These are phyloP conservation scores for Leucophenga varia DNA, from an alignment of 1,140 invertebrate species.

Conservation along the genomic window DNA sequence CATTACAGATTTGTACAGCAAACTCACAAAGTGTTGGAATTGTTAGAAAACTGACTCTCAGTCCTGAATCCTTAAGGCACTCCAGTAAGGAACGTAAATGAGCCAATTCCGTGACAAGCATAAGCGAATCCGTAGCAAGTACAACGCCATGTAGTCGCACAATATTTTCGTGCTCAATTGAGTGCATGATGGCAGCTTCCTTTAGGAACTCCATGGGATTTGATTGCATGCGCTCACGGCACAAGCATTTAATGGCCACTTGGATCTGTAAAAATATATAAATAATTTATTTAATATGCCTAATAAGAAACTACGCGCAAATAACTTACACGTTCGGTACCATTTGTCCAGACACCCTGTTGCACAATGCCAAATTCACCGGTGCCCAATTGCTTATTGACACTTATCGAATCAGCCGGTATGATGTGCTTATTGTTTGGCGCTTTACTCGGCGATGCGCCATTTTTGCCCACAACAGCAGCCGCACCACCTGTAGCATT, in stretches of 20 bases:
- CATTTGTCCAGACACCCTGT: slow-evolving; percentile 97
- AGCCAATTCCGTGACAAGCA: slow-evolving; percentile 96
- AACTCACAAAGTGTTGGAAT: slow-evolving; percentile 88
- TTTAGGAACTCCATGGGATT: slow-evolving; percentile 96
- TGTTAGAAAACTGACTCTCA: slow-evolving; percentile 81
- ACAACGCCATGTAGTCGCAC: slow-evolving; percentile 97
- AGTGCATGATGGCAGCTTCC: slow-evolving; percentile 97
- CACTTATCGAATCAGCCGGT: slow-evolving; percentile 86
- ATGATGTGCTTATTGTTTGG: slow-evolving; percentile 92
- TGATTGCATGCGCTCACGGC: slow-evolving; percentile 89
- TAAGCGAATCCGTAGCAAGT: slow-evolving; percentile 88
- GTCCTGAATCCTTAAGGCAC: slow-evolving; percentile 89
- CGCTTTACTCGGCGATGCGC: slow-evolving; percentile 59
- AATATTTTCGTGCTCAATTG: slow-evolving; percentile 95
- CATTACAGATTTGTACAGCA: slow-evolving; percentile 92
- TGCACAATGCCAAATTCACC: slow-evolving; percentile 98
- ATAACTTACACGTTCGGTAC: slow-evolving; percentile 77
- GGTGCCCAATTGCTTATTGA: slow-evolving; percentile 92
- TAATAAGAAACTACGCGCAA: slow-evolving; percentile 6
- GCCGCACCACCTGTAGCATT: slow-evolving; percentile 19
- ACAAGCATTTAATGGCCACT: slow-evolving; percentile 97
- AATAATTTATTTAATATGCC: not conserved
- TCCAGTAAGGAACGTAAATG: slow-evolving; percentile 91
- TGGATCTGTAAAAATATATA: slow-evolving; percentile 68
- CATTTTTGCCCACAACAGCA: slow-evolving; percentile 19